Evolutionary conservation across 2,797 vertebrate species (phyloP).

Genomic region (Tiaroga cobitis): DNA sequence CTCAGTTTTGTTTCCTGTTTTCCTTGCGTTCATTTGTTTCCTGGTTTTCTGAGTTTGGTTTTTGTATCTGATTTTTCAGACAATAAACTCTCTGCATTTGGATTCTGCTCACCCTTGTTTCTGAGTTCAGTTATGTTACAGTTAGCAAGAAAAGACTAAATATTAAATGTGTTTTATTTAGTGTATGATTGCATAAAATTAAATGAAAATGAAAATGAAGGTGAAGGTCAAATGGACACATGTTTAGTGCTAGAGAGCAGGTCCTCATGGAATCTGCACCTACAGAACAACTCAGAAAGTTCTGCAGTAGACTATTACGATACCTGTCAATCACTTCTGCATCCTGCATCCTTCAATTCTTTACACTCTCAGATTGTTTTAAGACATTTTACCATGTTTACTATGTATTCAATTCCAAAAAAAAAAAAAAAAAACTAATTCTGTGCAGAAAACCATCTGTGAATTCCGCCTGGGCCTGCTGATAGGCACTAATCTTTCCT

Average conservation of each 20-base stretch:
- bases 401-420: background rate
- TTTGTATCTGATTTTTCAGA: no score
- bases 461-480: background rate
- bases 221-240: background rate
- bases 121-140: background rate
- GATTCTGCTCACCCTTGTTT: background rate
- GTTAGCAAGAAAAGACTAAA: background rate
- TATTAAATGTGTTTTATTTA: background rate
- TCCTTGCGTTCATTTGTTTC: no score
- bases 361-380: background rate
- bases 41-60: no score
- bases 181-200: background rate
- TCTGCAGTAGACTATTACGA: background rate
- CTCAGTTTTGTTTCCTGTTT: no score
- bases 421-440: background rate
- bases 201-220: background rate
- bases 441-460: background rate
- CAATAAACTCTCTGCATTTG: no score
- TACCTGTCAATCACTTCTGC: background rate
- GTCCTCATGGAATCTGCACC: background rate
- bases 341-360: no score
- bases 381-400: background rate
- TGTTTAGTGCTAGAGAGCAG: background rate
- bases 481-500: background rate
- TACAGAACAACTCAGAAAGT: background rate